Conservation (phyloP, 1,140 invertebrate genomes). For the Limonius californicus region DNA sequence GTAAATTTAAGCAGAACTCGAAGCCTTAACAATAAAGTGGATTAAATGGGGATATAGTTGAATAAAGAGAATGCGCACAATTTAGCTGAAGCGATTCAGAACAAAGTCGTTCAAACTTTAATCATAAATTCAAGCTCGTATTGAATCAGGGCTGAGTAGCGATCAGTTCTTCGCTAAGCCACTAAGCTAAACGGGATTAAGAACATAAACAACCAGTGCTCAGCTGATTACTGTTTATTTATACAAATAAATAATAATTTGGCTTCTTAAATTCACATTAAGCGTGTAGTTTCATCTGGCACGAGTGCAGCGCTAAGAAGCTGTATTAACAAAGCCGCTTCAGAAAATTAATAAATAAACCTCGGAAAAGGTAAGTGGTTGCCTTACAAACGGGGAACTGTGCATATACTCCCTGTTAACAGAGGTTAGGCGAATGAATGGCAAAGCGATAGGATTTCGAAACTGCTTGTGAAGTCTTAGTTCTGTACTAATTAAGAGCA, state of each 20-base stretch:
- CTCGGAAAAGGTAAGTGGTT: too few relatives aligned
- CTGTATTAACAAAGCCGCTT: too few relatives aligned
- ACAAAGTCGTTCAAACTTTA: constrained; percentile 41
- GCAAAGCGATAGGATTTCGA: constrained; percentile 36
- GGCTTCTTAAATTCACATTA: too few relatives aligned
- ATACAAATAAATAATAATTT: too few relatives aligned
- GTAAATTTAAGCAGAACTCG: constrained; percentile 25
- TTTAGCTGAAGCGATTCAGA: constrained; percentile 40
- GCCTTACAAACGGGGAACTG: too few relatives aligned
- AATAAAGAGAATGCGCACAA: constrained; percentile 42
- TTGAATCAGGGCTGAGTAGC: constrained; percentile 27
- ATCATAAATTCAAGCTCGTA: constrained; percentile 38
- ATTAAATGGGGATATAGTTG: constrained; percentile 39
- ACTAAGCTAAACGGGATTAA: background rate
- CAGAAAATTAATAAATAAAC: too few relatives aligned
- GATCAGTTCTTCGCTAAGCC: constrained; percentile 9
- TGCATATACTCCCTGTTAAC: background rate
- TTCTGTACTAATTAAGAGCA: constrained; percentile 43
- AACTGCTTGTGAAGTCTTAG: constrained; percentile 41
- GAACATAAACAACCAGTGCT: too few relatives aligned
- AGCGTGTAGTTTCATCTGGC: too few relatives aligned
- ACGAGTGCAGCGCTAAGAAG: too few relatives aligned
- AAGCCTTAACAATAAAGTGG: constrained; percentile 40
- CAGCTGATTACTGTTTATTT: too few relatives aligned
- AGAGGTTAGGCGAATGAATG: constrained; percentile 20